A percentile compares a stretch with the other conserved stretches of the same genome.
These are phyloP conservation scores for Clupea harengus DNA, from an alignment of 2,113 vertebrate genomes.

Conservation along the genomic window DNA sequence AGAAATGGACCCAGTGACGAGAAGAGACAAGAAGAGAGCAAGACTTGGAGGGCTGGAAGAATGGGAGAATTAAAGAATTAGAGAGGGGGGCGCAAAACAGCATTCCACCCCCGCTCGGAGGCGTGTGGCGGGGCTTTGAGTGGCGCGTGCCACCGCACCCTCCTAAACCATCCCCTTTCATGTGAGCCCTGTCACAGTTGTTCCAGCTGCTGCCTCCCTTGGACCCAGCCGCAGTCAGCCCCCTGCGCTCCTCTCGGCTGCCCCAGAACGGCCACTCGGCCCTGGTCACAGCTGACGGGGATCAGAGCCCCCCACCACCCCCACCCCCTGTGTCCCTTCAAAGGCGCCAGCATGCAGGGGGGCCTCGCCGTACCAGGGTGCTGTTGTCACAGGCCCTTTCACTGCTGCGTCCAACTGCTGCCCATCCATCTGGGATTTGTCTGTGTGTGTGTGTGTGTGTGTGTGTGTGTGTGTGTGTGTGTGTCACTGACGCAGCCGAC, in stretches of 20 bases:
- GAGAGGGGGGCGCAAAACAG: not conserved
- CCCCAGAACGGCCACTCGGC: not conserved
- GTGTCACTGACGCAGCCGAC: not conserved
- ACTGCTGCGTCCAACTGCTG: constrained; percentile 20
- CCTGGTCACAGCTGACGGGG: constrained; percentile 30
- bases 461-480: not conserved
- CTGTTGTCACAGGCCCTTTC: constrained; percentile 11
- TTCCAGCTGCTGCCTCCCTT: constrained; percentile 20
- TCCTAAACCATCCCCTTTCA: constrained; percentile 34
- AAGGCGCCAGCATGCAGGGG: not conserved
- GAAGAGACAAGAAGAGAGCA: not conserved
- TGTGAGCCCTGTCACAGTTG: constrained; percentile 35
- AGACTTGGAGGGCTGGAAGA: not conserved
- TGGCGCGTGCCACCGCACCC: constrained; percentile 32
- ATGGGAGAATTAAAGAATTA: not conserved
- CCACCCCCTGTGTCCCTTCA: not conserved
- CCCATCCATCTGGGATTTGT: constrained; percentile 17
- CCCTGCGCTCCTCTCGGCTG: not conserved
- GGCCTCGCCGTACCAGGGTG: not conserved
- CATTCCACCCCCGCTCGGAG: not conserved
- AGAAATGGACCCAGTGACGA: not conserved
- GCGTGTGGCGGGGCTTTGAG: constrained; percentile 30
- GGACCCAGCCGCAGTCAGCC: constrained; percentile 23
- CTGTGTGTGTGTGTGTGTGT: constrained; percentile 1
- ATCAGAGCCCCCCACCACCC: not conserved